Evolutionary conservation across 2,797 vertebrate genomes (phyloP).

Genomic region (Xiphorhynchus erythropygius): DNA sequence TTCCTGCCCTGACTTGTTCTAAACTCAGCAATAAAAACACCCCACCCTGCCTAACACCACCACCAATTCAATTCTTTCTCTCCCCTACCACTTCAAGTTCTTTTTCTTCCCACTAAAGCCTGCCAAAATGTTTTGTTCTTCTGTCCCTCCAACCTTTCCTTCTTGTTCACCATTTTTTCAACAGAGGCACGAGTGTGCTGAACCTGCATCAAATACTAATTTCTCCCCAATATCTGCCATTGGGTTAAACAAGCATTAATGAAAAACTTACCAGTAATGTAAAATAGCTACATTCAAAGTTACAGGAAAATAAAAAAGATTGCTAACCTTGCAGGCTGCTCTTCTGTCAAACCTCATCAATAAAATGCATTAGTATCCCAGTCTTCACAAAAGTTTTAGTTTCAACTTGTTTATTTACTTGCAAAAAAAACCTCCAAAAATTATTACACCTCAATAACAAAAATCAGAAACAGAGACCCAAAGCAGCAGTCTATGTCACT

Average conservation of each 20-base stretch:
- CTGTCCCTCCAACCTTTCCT: neutral
- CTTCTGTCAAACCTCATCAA: neutral
- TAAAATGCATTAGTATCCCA: neutral
- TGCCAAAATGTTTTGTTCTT: neutral
- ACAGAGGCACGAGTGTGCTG: neutral
- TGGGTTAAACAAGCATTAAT: neutral
- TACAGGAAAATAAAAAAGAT: neutral
- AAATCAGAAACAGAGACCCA: neutral
- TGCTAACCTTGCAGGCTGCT: neutral
- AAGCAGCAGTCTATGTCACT: neutral
- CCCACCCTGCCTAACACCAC: neutral
- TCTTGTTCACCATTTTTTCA: neutral
- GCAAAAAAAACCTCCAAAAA: neutral
- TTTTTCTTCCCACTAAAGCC: neutral
- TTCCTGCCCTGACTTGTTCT: neutral
- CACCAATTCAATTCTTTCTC: neutral
- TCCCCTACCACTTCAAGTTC: neutral
- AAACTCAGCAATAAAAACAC: neutral
- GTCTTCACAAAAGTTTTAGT: neutral
- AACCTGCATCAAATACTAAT: neutral
- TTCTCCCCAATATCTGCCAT: neutral
- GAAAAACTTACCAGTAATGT: neutral
- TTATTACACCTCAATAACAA: neutral
- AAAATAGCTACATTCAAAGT: neutral
- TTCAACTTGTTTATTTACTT: neutral